Evolutionary conservation across 2,797 vertebrate species (phyloP).

Genomic region (Psittacula echo): DNA sequence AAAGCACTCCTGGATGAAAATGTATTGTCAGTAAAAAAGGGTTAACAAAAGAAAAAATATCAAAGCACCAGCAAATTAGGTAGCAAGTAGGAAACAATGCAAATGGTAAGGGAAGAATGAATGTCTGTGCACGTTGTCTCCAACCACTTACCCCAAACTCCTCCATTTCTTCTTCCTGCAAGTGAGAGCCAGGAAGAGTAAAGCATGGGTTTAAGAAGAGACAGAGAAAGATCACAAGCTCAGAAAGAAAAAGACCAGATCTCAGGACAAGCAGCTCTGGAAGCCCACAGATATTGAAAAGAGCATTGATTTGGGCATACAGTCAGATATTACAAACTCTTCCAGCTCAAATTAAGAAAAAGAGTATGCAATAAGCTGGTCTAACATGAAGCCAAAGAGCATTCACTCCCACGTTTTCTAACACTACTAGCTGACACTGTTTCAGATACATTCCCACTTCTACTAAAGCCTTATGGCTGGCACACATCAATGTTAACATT

Average conservation of each 20-base stretch:
- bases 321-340: conserved; percentile 33
- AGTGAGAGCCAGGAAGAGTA: conserved; percentile 92
- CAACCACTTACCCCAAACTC: conserved; percentile 97
- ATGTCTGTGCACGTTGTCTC: conserved; percentile 74
- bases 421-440: neutral
- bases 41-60: conserved; percentile 73
- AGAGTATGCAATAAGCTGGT: conserved; percentile 18
- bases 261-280: conserved; percentile 84
- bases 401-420: neutral
- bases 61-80: conserved; percentile 73
- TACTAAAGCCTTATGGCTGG: neutral
- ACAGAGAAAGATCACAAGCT: conserved; percentile 90
- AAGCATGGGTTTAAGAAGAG: conserved; percentile 86
- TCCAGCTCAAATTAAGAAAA: conserved; percentile 23
- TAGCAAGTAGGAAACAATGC: conserved; percentile 74
- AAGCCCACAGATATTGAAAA: conserved; percentile 78
- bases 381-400: neutral
- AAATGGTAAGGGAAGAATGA: conserved; percentile 71
- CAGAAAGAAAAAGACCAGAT: conserved; percentile 92
- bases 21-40: conserved; percentile 67
- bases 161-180: conserved; percentile 99
- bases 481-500: neutral
- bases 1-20: conserved; percentile 62
- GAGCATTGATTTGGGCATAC: conserved; percentile 40
- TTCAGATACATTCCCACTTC: neutral